Evolutionary conservation across 2,888 invertebrate genomes (phyloP).

Genomic region (Heliothis peltigera): DNA sequence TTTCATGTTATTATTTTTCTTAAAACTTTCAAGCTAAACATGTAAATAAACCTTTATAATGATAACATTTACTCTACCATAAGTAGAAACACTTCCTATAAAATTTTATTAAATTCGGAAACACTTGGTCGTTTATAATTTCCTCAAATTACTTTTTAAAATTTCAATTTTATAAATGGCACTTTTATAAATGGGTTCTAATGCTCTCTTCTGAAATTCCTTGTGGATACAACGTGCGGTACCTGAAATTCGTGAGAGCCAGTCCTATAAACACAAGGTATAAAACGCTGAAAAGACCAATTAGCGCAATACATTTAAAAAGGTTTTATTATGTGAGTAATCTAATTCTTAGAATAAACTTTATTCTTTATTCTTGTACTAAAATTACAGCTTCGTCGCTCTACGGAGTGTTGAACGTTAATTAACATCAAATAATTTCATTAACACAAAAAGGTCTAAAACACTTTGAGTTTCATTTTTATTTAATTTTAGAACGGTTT

Average conservation of each 20-base stretch:
- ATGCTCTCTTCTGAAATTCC: no score
- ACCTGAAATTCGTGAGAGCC: background rate
- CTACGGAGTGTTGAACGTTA: conserved; percentile 39
- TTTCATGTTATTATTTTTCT: no score
- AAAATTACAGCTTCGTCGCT: conserved; percentile 21
- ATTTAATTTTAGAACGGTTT: conserved; percentile 6
- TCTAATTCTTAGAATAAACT: conserved; percentile 33
- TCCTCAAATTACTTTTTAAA: background rate
- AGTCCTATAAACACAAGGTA: background rate
- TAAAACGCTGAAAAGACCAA: conserved; percentile 6
- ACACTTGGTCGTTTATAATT: background rate
- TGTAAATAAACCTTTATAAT: no score
- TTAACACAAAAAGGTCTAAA: conserved; percentile 17
- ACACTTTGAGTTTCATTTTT: conserved; percentile 4
- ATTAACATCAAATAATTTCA: conserved; percentile 39
- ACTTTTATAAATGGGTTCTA: background rate
- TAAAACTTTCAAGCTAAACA: no score
- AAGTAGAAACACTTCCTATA: no score
- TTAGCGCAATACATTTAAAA: conserved; percentile 19
- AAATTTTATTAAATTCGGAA: no score
- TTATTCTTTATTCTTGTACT: conserved; percentile 18
- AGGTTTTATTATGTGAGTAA: conserved; percentile 31
- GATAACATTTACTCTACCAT: no score
- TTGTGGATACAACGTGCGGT: background rate
- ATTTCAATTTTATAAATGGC: background rate